These are phyloP conservation scores for Argyresthia goedartella DNA, from an alignment of 2,888 invertebrate species.

Conservation along the genomic window DNA sequence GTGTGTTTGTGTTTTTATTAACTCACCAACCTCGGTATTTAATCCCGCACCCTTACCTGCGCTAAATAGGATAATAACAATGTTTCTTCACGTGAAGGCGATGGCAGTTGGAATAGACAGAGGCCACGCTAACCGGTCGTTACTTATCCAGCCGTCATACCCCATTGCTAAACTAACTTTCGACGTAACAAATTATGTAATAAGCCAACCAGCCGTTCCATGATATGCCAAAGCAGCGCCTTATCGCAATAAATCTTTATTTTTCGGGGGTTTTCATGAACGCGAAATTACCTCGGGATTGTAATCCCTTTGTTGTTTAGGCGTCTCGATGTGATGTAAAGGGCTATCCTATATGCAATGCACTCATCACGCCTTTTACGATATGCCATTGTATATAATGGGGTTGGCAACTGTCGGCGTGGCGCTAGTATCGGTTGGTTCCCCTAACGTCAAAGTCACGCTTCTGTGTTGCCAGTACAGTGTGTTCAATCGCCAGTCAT, in stretches of 20 bases:
- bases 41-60: slow-evolving; percentile 38
- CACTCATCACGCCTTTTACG: too few species aligned
- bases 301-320: too few species aligned
- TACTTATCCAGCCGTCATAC: slow-evolving; percentile 28
- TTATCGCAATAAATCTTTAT: slow-evolving; percentile 1
- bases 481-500: too few species aligned
- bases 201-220: not conserved
- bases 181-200: slow-evolving; percentile 1
- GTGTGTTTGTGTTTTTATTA: too few species aligned
- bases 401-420: too few species aligned
- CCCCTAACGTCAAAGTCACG: too few species aligned
- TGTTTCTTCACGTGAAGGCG: slow-evolving; percentile 37
- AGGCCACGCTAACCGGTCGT: slow-evolving; percentile 63
- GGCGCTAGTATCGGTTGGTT: too few species aligned
- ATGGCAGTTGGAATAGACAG: slow-evolving; percentile 45
- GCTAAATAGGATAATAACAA: slow-evolving; percentile 58
- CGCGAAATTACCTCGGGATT: not conserved
- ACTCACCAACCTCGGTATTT: too few species aligned
- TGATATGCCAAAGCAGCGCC: not conserved
- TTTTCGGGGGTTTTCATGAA: not conserved
- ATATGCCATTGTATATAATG: too few species aligned
- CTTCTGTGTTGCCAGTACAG: too few species aligned
- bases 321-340: too few species aligned
- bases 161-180: not conserved
- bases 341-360: too few species aligned